Base-by-base conservation (phyloP, 2,113 vertebrate genomes). In the Perca schrenkii region DNA sequence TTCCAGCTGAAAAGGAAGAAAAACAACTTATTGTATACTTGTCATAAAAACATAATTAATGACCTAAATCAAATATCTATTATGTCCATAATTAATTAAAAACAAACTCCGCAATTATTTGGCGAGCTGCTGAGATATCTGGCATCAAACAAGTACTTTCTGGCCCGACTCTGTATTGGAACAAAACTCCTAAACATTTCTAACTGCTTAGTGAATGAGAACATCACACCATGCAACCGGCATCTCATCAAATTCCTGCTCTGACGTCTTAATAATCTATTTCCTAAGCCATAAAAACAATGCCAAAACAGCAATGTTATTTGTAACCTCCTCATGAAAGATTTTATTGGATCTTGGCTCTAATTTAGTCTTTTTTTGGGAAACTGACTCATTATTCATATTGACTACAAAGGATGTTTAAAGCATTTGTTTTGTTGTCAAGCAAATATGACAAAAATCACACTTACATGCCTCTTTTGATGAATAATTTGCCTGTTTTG, bases 1-100 rank as follows among this genome's bases (percentile, higher is more conserved):
- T 86, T 75, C 74, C 90, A 77, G 53, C 94, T 96, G 88, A 68
- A 82, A 91, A 84, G 56, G 6, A 80, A 63, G 68, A 54, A 77
- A 79, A 61, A 61, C 1, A 49, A 60, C 0, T 0, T 13, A 19
- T 72, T 6, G 49, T 22, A 58, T 8, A 61, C 1, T 60, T 31
- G 6, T 56, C 8, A 54, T 10, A n/a, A 0, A 46, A 53, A 75
- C 21, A 53, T 15, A 52, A 43, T 58, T 0, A 50, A 47, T 61
- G 2, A 60, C 25, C 21, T 4, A 6, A 68, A n/a, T 74, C 12
- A 79, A 67, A 57, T 13, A 65, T 54, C 1, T 40, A 15, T 43
- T 10, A 8, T 3, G 53, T 53, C 11, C 4, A 46, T 4, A 7
- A 40, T 36, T 8, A 36, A 17, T 74, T 3, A 11, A 52, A 57